phyloP scores from a whole-genome alignment of 2,888 invertebrate genomes.

The Apodemia mormo region DNA sequence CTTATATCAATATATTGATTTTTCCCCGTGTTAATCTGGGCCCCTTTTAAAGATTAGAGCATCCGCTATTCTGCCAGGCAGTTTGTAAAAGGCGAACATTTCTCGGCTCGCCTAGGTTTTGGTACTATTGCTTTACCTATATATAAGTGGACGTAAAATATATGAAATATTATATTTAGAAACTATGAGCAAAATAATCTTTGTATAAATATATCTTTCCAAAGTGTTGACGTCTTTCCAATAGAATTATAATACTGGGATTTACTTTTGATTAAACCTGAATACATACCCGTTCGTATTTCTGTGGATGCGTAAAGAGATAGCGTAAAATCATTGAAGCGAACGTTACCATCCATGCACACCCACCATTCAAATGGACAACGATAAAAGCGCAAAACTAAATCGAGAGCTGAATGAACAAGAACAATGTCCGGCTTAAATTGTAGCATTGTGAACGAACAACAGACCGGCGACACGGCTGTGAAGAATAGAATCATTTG shows the following conservation, averaged over 20 bases:
- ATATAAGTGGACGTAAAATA: neutral
- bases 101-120: too few relatives aligned
- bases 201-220: neutral
- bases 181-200: neutral
- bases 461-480: constrained; percentile 56
- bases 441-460: constrained; percentile 65
- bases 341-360: constrained; percentile 35
- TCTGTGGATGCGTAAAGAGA: constrained; percentile 27
- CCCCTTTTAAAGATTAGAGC: too few relatives aligned
- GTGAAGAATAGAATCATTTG: constrained; percentile 78
- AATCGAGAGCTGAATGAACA: constrained; percentile 65
- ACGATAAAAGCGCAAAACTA: constrained; percentile 72
- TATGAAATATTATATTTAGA: neutral
- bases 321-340: constrained; percentile 38
- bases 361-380: constrained; percentile 55
- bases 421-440: constrained; percentile 73
- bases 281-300: constrained; percentile 2
- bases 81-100: too few relatives aligned
- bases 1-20: too few relatives aligned
- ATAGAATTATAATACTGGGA: constrained; percentile 1
- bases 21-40: too few relatives aligned
- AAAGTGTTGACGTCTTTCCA: neutral
- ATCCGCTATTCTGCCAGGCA: too few relatives aligned
- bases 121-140: too few relatives aligned
- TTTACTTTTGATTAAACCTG: constrained; percentile 9